Percentiles rank a stretch among this genome's conserved stretches.
These are phyloP conservation scores for Caligus rogercresseyi DNA, from an alignment of 1,140 invertebrate species.

Conservation along the genomic window DNA sequence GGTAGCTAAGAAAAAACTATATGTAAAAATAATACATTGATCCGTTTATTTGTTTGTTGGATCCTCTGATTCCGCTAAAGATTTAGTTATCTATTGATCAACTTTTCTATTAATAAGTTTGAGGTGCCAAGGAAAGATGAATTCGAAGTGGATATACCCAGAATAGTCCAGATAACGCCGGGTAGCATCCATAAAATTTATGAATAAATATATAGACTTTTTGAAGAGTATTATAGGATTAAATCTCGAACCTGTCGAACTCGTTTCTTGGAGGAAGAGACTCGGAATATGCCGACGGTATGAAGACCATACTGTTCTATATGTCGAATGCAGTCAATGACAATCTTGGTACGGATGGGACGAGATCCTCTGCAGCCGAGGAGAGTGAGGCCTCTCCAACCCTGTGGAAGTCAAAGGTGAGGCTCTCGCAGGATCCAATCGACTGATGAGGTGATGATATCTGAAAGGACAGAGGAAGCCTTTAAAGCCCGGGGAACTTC, in stretches of 20 bases:
- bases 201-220: background rate
- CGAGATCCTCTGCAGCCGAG: background rate
- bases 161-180: too few relatives aligned
- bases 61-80: too few relatives aligned
- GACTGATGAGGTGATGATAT: slow-evolving; percentile 4
- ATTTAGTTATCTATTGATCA: too few relatives aligned
- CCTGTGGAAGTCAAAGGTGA: slow-evolving; percentile 3
- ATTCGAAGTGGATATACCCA: too few relatives aligned
- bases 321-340: slow-evolving; percentile 57
- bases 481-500: too few relatives aligned
- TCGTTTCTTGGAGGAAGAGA: slow-evolving; percentile 72
- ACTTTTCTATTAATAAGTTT: too few relatives aligned
- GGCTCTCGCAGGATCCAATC: slow-evolving; percentile 5
- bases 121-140: too few relatives aligned
- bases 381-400: background rate
- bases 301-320: slow-evolving; percentile 55
- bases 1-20: too few relatives aligned
- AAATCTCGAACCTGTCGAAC: slow-evolving; percentile 53
- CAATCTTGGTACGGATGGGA: slow-evolving; percentile 39
- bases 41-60: too few relatives aligned
- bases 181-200: too few relatives aligned
- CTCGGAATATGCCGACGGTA: slow-evolving; percentile 69
- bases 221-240: background rate
- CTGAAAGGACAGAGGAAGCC: background rate
- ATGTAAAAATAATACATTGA: too few relatives aligned